Evolutionary conservation across 2,888 invertebrate species (phyloP).

Genomic region (Zootermopsis nevadensis): DNA sequence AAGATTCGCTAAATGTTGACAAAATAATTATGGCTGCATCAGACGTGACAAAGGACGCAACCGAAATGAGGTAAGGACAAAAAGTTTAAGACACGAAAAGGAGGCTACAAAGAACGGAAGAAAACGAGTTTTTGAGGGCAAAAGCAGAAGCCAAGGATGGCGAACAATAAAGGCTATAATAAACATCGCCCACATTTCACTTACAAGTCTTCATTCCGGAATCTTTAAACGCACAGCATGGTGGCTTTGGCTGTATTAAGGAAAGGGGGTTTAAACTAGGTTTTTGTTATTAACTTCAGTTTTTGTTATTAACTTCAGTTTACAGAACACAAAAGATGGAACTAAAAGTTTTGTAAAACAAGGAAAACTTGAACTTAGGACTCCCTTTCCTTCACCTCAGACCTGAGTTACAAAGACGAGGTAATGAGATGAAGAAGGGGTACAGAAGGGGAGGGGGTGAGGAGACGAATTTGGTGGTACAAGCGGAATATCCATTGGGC

Average conservation of each 20-base stretch:
- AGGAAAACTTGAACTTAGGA: slow-evolving; percentile 25
- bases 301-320: slow-evolving; percentile 42
- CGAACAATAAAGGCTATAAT: background rate
- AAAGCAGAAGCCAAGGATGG: background rate
- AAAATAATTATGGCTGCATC: background rate
- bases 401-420: slow-evolving; percentile 29
- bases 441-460: background rate
- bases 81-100: background rate
- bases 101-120: background rate
- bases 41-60: background rate
- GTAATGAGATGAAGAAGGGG: slow-evolving; percentile 29
- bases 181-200: slow-evolving; percentile 12
- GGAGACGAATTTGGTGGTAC: background rate
- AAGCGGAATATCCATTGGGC: background rate
- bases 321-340: slow-evolving; percentile 15
- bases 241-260: background rate
- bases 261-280: background rate
- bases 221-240: slow-evolving; percentile 5
- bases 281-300: background rate
- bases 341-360: slow-evolving; percentile 30
- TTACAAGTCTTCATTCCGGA: slow-evolving; percentile 27
- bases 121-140: background rate
- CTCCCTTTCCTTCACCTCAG: background rate
- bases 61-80: background rate
- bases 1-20: background rate